These are phyloP conservation scores for Sphenodon punctatus DNA, from an alignment of 2,797 vertebrate species.

Conservation along the genomic window DNA sequence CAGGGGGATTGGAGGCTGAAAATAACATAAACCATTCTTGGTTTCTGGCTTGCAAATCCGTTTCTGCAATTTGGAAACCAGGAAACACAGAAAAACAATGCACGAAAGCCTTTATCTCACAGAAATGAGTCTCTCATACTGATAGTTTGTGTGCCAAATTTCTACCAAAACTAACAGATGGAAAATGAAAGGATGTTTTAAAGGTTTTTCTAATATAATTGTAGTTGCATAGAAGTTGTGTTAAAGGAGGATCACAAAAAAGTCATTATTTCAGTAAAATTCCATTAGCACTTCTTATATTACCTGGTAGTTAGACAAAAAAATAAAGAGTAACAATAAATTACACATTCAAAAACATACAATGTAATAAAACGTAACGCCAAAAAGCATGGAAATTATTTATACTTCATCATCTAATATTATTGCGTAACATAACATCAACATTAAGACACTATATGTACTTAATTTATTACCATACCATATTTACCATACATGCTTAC, in stretches of 20 bases:
- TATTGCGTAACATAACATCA: too few relatives aligned
- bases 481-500: too few relatives aligned
- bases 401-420: too few relatives aligned
- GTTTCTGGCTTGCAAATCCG: slow-evolving; percentile 20
- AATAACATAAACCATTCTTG: background rate
- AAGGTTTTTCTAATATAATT: background rate
- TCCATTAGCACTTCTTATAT: too few relatives aligned
- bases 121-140: slow-evolving; percentile 3
- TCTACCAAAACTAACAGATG: background rate
- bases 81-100: background rate
- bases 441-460: too few relatives aligned
- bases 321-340: too few relatives aligned
- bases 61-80: slow-evolving; percentile 11
- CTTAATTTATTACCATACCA: too few relatives aligned
- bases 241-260: background rate
- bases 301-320: too few relatives aligned
- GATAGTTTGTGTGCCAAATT: slow-evolving; percentile 14
- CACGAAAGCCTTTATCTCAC: slow-evolving; percentile 10
- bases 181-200: background rate
- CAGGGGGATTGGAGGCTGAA: background rate
- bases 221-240: background rate
- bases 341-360: too few relatives aligned
- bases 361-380: too few relatives aligned
- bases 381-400: too few relatives aligned
- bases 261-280: too few relatives aligned